phyloP scores from a whole-genome alignment of 2,113 vertebrate species.

The Oryzias javanicus region DNA sequence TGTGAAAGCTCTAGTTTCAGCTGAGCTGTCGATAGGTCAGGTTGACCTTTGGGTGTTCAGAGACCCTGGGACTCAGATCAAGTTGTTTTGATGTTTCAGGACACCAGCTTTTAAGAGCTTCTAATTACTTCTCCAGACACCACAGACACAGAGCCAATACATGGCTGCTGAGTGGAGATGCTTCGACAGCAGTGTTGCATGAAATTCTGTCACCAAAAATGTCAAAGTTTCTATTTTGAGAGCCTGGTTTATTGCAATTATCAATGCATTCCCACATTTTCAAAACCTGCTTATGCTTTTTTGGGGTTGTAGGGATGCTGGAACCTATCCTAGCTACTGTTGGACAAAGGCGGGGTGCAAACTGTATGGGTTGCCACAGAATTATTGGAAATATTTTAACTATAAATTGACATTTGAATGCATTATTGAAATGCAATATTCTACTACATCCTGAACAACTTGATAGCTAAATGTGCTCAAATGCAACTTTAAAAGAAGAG shows the following conservation, averaged over 20 bases:
- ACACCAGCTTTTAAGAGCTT: slow-evolving; percentile 31
- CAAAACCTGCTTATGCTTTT: no score
- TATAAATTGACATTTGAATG: background rate
- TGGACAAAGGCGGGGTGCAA: no score
- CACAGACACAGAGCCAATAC: slow-evolving; percentile 38
- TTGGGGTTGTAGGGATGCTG: no score
- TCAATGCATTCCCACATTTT: no score
- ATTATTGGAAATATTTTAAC: no score
- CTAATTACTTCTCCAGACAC: slow-evolving; percentile 60
- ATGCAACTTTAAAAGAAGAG: no score
- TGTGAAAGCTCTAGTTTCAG: slow-evolving; percentile 62
- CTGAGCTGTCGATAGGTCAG: slow-evolving; percentile 48
- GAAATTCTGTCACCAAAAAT: slow-evolving; percentile 10
- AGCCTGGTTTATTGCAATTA: background rate
- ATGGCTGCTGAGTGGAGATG: slow-evolving; percentile 15
- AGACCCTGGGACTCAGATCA: slow-evolving; percentile 48
- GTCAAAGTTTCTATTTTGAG: slow-evolving; percentile 3
- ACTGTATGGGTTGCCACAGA: no score
- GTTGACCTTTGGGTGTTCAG: slow-evolving; percentile 46
- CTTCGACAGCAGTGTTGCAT: slow-evolving; percentile 3
- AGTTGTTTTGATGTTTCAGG: slow-evolving; percentile 58
- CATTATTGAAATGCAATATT: background rate
- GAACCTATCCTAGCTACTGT: no score
- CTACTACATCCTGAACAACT: background rate
- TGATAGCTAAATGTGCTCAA: background rate